Percentiles rank a stretch among this genome's conserved stretches.
phyloP scores from a whole-genome alignment of 2,113 vertebrate genomes.

The Axis porcinus region DNA sequence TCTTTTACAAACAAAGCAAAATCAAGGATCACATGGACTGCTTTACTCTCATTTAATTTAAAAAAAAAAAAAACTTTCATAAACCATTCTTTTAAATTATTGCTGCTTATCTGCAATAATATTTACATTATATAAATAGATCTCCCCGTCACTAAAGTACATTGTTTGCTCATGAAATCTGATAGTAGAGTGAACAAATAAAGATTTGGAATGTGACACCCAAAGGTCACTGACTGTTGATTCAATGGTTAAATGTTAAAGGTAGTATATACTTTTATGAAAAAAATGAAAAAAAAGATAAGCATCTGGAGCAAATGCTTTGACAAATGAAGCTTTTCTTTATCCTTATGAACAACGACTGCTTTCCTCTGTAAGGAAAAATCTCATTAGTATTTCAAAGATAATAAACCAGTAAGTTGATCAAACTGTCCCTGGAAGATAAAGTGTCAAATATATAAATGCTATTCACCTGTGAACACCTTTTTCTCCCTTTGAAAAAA shows the following conservation, averaged over 20 bases:
- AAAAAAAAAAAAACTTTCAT: not conserved
- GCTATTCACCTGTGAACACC: not conserved
- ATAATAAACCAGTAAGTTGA: constrained; percentile 19
- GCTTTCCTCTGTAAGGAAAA: not conserved
- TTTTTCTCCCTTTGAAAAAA: constrained; percentile 19
- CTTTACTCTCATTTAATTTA: not conserved
- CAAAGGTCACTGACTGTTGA: not conserved
- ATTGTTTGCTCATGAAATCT: not conserved
- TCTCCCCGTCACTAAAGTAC: not conserved
- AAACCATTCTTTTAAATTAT: not conserved
- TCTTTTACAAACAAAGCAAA: not conserved
- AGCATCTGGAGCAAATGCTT: not conserved
- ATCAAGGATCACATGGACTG: not conserved
- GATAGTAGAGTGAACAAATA: not conserved
- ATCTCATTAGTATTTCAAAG: constrained; percentile 44
- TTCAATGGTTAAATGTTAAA: not conserved
- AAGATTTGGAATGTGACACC: not conserved
- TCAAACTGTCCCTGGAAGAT: not conserved
- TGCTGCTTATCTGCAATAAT: not conserved
- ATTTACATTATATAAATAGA: not conserved
- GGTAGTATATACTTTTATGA: not conserved
- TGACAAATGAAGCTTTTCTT: constrained; percentile 15
- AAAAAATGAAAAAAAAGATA: not conserved
- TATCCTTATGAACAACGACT: not conserved
- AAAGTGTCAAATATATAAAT: not conserved